Evolutionary conservation across 2,888 invertebrate species (phyloP).

Genomic region (Agriopis leucophaearia): DNA sequence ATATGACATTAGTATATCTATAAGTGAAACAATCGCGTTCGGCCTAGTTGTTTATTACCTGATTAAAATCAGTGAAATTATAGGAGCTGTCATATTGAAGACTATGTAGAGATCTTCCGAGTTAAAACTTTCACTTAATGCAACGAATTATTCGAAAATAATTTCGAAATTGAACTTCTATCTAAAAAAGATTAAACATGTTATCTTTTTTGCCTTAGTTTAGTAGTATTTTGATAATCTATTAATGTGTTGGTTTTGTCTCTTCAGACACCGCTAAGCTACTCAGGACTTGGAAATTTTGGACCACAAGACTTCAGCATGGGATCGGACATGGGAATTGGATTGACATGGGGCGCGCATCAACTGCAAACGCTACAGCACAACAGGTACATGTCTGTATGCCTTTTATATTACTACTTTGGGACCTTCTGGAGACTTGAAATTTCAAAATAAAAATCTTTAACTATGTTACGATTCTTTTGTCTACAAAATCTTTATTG

Average conservation of each 20-base stretch:
- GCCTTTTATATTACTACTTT: constrained; percentile 63
- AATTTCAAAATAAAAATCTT: too few relatives aligned
- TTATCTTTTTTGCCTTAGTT: too few relatives aligned
- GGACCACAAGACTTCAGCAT: constrained; percentile 93
- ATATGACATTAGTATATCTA: not conserved
- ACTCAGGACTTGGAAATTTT: constrained; percentile 89
- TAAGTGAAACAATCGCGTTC: too few relatives aligned
- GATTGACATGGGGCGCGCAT: constrained; percentile 89
- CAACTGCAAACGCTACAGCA: constrained; percentile 90
- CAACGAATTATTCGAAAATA: not conserved
- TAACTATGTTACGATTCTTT: not conserved
- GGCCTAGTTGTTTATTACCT: too few relatives aligned
- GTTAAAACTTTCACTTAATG: too few relatives aligned
- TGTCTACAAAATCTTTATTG: too few relatives aligned
- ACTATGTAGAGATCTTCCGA: too few relatives aligned
- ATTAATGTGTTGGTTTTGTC: not conserved
- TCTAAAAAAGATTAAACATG: too few relatives aligned
- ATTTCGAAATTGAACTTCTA: too few relatives aligned
- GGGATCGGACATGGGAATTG: constrained; percentile 90
- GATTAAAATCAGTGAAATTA: not conserved
- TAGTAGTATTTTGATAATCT: not conserved
- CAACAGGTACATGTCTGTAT: constrained; percentile 88
- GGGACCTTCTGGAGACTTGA: constrained; percentile 36
- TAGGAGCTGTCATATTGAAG: not conserved
- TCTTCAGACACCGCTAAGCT: constrained; percentile 84